These are phyloP conservation scores for Thymallus thymallus DNA, from an alignment of 2,113 vertebrate species.

Conservation along the genomic window DNA sequence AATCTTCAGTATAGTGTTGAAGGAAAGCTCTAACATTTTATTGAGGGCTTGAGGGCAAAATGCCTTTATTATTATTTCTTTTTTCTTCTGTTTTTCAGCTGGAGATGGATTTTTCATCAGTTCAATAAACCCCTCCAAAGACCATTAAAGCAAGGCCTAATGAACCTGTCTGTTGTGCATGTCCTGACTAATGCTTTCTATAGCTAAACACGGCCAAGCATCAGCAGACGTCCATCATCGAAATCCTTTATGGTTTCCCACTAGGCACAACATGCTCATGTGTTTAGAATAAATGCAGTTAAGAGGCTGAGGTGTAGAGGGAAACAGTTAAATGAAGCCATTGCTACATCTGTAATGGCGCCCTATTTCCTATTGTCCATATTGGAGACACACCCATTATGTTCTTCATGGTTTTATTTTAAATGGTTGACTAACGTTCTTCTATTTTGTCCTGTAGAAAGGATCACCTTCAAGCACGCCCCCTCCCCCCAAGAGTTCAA, in stretches of 20 bases:
- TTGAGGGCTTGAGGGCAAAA: conserved; percentile 62
- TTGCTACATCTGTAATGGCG: no score
- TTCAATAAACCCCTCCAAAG: conserved; percentile 67
- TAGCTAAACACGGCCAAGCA: conserved; percentile 62
- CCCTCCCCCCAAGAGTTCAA: conserved; percentile 94
- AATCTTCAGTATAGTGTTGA: conserved; percentile 39
- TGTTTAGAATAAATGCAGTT: conserved; percentile 13
- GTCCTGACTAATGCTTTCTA: conserved; percentile 69
- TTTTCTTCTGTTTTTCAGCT: conserved; percentile 55
- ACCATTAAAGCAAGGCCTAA: conserved; percentile 68
- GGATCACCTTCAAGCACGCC: conserved; percentile 92
- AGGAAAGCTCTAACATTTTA: conserved; percentile 42
- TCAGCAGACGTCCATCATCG: conserved; percentile 61
- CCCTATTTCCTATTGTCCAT: no score
- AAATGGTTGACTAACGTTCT: conserved; percentile 5
- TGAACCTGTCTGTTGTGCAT: conserved; percentile 66
- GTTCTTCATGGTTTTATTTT: no score
- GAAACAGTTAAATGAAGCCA: not conserved
- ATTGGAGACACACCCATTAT: no score
- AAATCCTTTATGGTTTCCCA: conserved; percentile 9
- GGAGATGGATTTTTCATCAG: conserved; percentile 69
- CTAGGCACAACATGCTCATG: conserved; percentile 37
- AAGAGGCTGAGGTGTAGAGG: not conserved
- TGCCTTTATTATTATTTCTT: conserved; percentile 42
- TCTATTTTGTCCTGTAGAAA: conserved; percentile 77